Evolutionary conservation across 2,888 invertebrate species (phyloP).

Genomic region (Plutella xylostella): DNA sequence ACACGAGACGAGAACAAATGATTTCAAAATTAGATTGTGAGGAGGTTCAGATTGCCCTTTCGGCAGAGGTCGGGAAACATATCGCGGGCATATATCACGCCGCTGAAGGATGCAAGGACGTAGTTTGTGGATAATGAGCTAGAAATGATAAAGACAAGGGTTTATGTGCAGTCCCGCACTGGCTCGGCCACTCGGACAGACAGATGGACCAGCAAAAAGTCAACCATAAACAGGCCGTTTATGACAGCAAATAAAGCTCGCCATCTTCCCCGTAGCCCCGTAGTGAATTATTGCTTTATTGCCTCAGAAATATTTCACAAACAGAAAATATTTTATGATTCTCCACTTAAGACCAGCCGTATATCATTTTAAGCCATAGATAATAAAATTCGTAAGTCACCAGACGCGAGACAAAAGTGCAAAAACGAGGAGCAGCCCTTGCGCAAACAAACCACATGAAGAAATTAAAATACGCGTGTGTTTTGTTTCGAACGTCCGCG

Average conservation of each 20-base stretch:
- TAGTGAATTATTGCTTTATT: slow-evolving; percentile 71
- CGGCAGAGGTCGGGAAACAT: not conserved
- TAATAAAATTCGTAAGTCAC: slow-evolving; percentile 66
- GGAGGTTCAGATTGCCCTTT: no score
- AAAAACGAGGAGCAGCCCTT: slow-evolving; percentile 25
- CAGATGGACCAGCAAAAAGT: slow-evolving; percentile 40
- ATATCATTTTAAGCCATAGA: slow-evolving; percentile 70
- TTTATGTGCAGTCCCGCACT: slow-evolving; percentile 43
- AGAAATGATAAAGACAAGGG: slow-evolving; percentile 12
- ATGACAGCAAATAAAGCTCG: slow-evolving; percentile 67
- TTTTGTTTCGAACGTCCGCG: no score
- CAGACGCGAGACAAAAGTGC: slow-evolving; percentile 53
- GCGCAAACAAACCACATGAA: not conserved
- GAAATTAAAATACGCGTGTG: no score
- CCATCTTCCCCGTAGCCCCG: slow-evolving; percentile 65
- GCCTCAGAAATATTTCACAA: slow-evolving; percentile 70
- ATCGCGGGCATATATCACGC: not conserved
- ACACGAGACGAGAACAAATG: no score
- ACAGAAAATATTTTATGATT: slow-evolving; percentile 71
- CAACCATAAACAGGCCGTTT: slow-evolving; percentile 65
- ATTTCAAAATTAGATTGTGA: no score
- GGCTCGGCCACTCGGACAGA: slow-evolving; percentile 11
- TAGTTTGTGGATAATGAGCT: slow-evolving; percentile 2
- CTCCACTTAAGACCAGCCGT: slow-evolving; percentile 64
- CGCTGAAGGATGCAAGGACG: not conserved